Base-by-base conservation (phyloP, 2,888 invertebrate genomes). In the Druceiella hillmani region DNA sequence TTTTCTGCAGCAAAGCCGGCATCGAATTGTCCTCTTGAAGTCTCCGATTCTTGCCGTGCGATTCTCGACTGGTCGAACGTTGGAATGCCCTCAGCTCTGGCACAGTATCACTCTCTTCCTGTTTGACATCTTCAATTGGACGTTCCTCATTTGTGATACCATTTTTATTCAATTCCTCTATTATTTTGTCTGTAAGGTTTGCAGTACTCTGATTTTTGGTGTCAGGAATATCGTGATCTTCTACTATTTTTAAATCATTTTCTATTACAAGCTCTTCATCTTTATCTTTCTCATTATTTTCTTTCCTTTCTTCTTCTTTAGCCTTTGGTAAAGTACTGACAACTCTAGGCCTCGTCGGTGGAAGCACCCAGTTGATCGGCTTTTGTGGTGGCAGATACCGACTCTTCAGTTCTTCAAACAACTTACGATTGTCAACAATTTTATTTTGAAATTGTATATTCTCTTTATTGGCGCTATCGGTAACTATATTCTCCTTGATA, bases 311-410 rank as follows among this genome's bases (percentile, higher is more conserved):
- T 47, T 27, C 27, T 27, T 27, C 11, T 6, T 7, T 20, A 20
- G 67, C 64, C 52, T 70, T 70, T 10, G 66, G 65, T 36, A 69
- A 64, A 9, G 66, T 66, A 32, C 59, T 65, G 17, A 70, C 61
- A n/a, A 70, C 60, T 47, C 62, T 58, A 2, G 70, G 68, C 46
- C 60, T 62, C 5, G 70, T 70, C 2, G 70, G 68, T 14, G 70
- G 70, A 46, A 70, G 54, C 36, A 59, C 63, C 68, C 69, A 68
- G 52, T 69, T 62, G 9, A 70, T 48, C 7, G 67, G 67, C 44
- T 69, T 69, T 28, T 67, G 62, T 43, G 68, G 67, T 7, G 70
- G 70, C 10, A 70, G 69, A 48, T 70, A 70, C 38, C 68, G 61
- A 48, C 70, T 70, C 12, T 69, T 54, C 40, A 70, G 54, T 43